Evolutionary conservation across 2,113 vertebrate species (phyloP), one percentile per base, ranked within the genome.

Genomic region (Theristicus caerulescens): DNA sequence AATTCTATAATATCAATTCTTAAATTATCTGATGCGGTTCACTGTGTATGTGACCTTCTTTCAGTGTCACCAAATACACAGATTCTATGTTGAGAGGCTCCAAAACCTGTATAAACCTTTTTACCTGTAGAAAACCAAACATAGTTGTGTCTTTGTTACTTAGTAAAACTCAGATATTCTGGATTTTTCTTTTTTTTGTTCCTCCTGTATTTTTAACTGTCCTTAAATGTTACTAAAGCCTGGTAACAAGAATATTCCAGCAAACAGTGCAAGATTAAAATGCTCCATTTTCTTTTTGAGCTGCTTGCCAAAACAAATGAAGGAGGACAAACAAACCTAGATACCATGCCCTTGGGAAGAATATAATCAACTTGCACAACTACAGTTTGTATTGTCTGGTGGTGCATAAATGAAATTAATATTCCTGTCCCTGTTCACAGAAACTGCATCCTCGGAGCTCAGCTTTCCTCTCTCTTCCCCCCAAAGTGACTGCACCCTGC

Each of bases 271-370:
- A 59, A 76, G 38, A 90, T 77, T 80, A 80, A 95, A 90, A 93
- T 47, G 82, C 65, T 57, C 62, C 51, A 36, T 90, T 93, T 86
- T 85, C 74, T 57, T 85, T 88, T 47, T 31, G 54, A 90, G 71
- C 55, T 92, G 71, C 54, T 78, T 94, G 90, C 85, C 90, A 93
- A 91, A 93, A 88, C 87, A 82, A 94, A 90, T 20, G 29, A 55
- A 89, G 54, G 62, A 94, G 34, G 71, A 90, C 70, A 96, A 96
- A 94, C 87, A 95, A 96, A 88, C 40, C 58, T 42, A 32, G 78
- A 49, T 58, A 21, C 27, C 16, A 49, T 42, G 86, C 79, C 82
- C 67, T 90, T 92, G 92, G 64, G 71, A 82, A 77, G 46, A 90
- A 70, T 24, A 77, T 4, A 51, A 67, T 38, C 84, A 84, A 7